Evolutionary conservation across 2,888 invertebrate genomes (phyloP).

Genomic region (Kuschelorhynchus macadamiae): DNA sequence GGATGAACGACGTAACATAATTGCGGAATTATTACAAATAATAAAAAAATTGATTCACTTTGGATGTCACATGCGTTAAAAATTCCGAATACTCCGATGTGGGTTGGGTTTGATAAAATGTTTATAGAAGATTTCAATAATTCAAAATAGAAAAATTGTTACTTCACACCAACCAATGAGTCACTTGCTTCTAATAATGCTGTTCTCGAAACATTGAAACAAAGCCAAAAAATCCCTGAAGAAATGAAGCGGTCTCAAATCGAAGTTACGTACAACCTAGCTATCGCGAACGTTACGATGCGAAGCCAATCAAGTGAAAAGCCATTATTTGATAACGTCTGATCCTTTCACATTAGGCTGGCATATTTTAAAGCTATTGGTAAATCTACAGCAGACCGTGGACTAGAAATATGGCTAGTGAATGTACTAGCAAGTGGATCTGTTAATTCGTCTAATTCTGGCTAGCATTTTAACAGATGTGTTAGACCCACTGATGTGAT

Average conservation of each 20-base stretch:
- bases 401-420: too few species aligned
- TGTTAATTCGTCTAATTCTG: slow-evolving; percentile 51
- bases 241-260: slow-evolving; percentile 32
- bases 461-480: slow-evolving; percentile 54
- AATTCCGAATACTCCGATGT: slow-evolving; percentile 9
- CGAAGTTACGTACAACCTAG: slow-evolving; percentile 47
- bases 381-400: slow-evolving; percentile 53
- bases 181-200: slow-evolving; percentile 54
- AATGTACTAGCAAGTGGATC: slow-evolving; percentile 57
- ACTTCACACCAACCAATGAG: slow-evolving; percentile 55
- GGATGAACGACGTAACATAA: background rate
- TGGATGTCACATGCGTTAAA: slow-evolving; percentile 1
- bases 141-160: slow-evolving; percentile 53
- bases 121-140: slow-evolving; percentile 28
- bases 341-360: slow-evolving; percentile 57
- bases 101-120: slow-evolving; percentile 19
- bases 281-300: slow-evolving; percentile 34
- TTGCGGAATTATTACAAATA: too few species aligned
- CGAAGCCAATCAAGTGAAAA: slow-evolving; percentile 32
- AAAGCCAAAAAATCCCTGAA: slow-evolving; percentile 24
- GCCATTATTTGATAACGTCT: slow-evolving; percentile 57
- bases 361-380: slow-evolving; percentile 58
- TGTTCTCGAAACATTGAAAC: slow-evolving; percentile 36
- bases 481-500: too few species aligned
- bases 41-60: too few species aligned